Percentiles rank a stretch among this genome's conserved stretches.
phyloP scores from a whole-genome alignment of 2,888 invertebrate species.

The Euplagia quadripunctaria region DNA sequence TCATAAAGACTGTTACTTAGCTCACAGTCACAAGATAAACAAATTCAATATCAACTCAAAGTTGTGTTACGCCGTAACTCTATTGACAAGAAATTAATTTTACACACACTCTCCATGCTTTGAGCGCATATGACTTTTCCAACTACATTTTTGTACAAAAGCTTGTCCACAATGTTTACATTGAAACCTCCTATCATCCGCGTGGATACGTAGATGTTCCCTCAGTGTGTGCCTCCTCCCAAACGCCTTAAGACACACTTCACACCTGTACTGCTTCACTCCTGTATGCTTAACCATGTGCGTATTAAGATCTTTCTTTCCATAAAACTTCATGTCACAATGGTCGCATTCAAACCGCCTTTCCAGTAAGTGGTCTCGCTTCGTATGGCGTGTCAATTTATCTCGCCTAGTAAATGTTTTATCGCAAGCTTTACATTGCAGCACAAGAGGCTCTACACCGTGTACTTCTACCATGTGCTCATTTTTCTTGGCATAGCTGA shows the following conservation, averaged over 20 bases:
- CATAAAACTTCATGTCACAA: slow-evolving; percentile 41
- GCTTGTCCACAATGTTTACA: slow-evolving; percentile 40
- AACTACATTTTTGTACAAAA: slow-evolving; percentile 49
- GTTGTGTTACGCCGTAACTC: background rate
- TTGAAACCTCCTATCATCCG: slow-evolving; percentile 41
- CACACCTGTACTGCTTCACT: slow-evolving; percentile 32
- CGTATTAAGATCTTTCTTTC: slow-evolving; percentile 22
- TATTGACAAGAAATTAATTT: background rate
- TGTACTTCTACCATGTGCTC: slow-evolving; percentile 40
- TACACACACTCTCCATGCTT: slow-evolving; percentile 29
- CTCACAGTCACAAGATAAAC: background rate
- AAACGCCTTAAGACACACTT: slow-evolving; percentile 37
- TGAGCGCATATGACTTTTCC: slow-evolving; percentile 45
- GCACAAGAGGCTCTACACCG: slow-evolving; percentile 26
- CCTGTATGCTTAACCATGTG: slow-evolving; percentile 50
- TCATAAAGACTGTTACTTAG: background rate
- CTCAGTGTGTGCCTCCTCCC: slow-evolving; percentile 36
- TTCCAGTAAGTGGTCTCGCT: slow-evolving; percentile 43
- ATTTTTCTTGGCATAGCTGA: slow-evolving; percentile 27
- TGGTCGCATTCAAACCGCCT: slow-evolving; percentile 32
- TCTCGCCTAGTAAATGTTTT: slow-evolving; percentile 35
- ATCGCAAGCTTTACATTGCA: slow-evolving; percentile 46
- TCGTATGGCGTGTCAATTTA: slow-evolving; percentile 32
- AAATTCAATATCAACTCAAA: background rate
- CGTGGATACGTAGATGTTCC: slow-evolving; percentile 46